Base-by-base conservation (phyloP, 1,140 invertebrate genomes). In the Danaus plexippus region DNA sequence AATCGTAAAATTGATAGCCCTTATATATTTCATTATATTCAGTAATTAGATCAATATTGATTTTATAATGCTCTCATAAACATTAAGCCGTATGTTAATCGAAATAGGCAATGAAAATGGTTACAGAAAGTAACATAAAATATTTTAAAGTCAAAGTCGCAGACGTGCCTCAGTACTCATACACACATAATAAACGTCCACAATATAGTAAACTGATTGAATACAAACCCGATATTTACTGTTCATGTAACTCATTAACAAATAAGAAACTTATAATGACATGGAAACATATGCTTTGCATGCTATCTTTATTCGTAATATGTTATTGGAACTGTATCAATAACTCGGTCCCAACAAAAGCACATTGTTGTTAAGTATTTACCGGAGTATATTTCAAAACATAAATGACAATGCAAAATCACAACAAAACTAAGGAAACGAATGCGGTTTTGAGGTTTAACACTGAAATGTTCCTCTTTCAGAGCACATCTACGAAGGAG, bases 401-500 rank as follows among this genome's bases (percentile, higher is more conserved):
- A 48, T 32, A 61, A 53, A 57, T 11, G 63, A 67, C 54, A 65
- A 64, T 74, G 54, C 22, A 68, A 73, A 78, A 77, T 82, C 72
- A 75, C 67, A 77, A 81, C 66, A 73, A 72, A 72, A 74, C 63
- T 68, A 66, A 53, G 69, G 71, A 78, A 71, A 54, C 60, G 57
- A 52, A 54, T 81, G 78, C 42, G 76, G 76, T 73, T 79, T 77
- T 61, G 68, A 54, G 76, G 68, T 68, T 77, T 69, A 67, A 64
- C 53, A 59, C 59, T 70, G 65, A 66, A 69, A 62, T 52, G 60
- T 57, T 60, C 44, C 42, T 52, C 57, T 32, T 32, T 32, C 22
- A 32, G 22, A 32, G 5, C 7, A 32, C 7, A 32, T 32, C 22
- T 32, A 32, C 22, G 22, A 32, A 32, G 7, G 22, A 5, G 22